Conservation (phyloP, 1,140 invertebrate species). For the Glossosoma conforme region DNA sequence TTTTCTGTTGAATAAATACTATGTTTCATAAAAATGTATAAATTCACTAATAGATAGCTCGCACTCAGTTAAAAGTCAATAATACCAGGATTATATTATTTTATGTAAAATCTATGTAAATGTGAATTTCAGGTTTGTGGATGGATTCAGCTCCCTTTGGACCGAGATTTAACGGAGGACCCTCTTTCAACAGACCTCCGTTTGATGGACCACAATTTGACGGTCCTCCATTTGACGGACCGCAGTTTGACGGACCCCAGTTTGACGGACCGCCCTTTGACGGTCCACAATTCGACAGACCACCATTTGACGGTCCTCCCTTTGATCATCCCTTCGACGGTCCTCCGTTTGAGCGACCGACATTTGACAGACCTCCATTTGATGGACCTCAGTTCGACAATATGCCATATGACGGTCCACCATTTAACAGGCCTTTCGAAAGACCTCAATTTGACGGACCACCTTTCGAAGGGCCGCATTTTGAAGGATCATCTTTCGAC, state of each 20-base stretch:
- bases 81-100: too few relatives aligned
- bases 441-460: conserved; percentile 40
- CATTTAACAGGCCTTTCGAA: conserved; percentile 34
- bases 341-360: conserved; percentile 28
- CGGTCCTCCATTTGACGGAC: conserved; percentile 31
- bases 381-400: conserved; percentile 34
- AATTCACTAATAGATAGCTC: too few relatives aligned
- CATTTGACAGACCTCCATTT: conserved; percentile 27
- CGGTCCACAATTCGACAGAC: conserved; percentile 38
- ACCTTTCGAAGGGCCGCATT: conserved; percentile 34
- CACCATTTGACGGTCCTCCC: conserved; percentile 34
- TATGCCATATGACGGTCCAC: conserved; percentile 34
- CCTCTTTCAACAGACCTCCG: conserved; percentile 21
- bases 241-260: conserved; percentile 26
- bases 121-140: conserved; percentile 45
- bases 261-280: conserved; percentile 39
- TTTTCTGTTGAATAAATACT: too few relatives aligned
- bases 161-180: conserved; percentile 28
- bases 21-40: too few relatives aligned
- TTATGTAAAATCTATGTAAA: conserved; percentile 1
- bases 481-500: conserved; percentile 34
- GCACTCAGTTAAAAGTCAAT: too few relatives aligned
- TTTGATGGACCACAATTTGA: conserved; percentile 35
- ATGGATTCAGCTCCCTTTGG: conserved; percentile 38
- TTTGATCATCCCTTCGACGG: conserved; percentile 23